These are phyloP conservation scores for Nyctibius bracteatus DNA, from an alignment of 2,113 vertebrate genomes.

Conservation along the genomic window DNA sequence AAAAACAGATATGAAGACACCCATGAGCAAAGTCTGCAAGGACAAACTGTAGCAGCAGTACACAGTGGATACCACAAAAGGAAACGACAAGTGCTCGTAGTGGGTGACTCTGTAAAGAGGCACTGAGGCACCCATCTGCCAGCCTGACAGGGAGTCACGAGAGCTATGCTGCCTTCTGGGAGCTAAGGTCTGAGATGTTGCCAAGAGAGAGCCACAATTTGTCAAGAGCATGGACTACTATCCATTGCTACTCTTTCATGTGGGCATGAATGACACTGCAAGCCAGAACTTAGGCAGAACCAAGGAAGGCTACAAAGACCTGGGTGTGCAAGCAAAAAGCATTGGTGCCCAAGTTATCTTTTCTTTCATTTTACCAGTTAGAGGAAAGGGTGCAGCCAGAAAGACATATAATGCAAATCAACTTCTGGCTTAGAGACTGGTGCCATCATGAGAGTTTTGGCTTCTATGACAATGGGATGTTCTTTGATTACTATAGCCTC, in stretches of 20 bases:
- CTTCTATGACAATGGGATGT: neutral
- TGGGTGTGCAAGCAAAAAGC: neutral
- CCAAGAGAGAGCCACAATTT: neutral
- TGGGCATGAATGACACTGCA: neutral
- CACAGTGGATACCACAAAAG: neutral
- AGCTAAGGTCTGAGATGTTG: neutral
- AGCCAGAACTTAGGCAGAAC: neutral
- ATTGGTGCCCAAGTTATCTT: neutral
- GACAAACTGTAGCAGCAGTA: neutral
- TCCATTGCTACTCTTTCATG: neutral
- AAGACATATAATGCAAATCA: neutral
- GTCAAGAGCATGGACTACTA: neutral
- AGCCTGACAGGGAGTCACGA: neutral
- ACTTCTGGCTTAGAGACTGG: neutral
- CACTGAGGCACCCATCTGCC: too few species aligned
- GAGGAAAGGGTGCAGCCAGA: neutral
- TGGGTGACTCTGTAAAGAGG: neutral
- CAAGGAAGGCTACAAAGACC: neutral
- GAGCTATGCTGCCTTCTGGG: neutral
- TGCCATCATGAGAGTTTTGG: neutral
- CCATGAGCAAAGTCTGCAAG: neutral
- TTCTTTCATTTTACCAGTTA: neutral
- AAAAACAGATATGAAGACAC: neutral
- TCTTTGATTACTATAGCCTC: neutral
- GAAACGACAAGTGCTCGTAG: accelerated